Evolutionary conservation across 2,113 vertebrate species (phyloP).

Genomic region (Campylorhamphus procurvoides): DNA sequence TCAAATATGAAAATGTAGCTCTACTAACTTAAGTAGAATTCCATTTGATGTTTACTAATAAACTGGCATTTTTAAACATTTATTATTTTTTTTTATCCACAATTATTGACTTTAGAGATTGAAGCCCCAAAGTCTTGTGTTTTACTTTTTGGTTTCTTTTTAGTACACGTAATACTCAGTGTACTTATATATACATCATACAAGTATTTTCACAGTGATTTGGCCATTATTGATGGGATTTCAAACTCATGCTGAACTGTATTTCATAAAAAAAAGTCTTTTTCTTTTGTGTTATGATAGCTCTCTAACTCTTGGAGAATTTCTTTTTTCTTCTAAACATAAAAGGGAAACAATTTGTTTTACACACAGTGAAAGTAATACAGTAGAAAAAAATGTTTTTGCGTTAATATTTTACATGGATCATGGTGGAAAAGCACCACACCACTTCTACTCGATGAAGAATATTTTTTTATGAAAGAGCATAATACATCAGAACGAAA

Average conservation of each 20-base stretch:
- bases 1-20: neutral
- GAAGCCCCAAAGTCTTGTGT: neutral
- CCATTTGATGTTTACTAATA: neutral
- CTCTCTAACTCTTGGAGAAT: neutral
- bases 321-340: neutral
- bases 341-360: neutral
- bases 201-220: neutral
- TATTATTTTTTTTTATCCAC: neutral
- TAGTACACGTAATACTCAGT: neutral
- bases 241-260: neutral
- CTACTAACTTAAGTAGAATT: neutral
- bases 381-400: neutral
- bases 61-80: fast-evolving
- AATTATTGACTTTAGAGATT: neutral
- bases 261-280: neutral
- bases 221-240: neutral
- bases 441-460: neutral
- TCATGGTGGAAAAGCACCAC: neutral
- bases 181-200: neutral
- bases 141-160: neutral
- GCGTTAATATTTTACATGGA: conserved; percentile 7
- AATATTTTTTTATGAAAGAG: conserved; percentile 16
- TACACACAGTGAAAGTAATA: neutral
- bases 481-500: conserved; percentile 54
- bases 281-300: neutral